Percentiles rank a stretch among this genome's conserved stretches.
These are phyloP conservation scores for Pyrocephalus nanus DNA, from an alignment of 2,797 vertebrate species.

Conservation along the genomic window DNA sequence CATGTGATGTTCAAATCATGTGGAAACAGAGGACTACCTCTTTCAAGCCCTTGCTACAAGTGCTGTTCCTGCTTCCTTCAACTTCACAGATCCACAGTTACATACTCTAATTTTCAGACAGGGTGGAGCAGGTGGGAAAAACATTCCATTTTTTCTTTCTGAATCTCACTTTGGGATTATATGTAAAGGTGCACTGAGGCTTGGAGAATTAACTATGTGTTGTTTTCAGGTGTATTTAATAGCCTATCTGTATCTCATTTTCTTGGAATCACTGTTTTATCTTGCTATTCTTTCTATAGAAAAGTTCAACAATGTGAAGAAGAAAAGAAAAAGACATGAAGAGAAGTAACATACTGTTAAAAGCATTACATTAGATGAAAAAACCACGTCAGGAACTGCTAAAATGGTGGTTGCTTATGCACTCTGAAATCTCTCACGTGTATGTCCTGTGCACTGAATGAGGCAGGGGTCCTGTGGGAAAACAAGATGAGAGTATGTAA, in stretches of 20 bases:
- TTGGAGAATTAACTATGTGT: background rate
- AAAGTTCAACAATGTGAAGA: background rate
- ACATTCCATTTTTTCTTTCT: background rate
- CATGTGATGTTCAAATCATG: background rate
- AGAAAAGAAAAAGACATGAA: background rate
- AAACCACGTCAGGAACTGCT: background rate
- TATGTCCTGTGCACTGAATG: conserved; percentile 18
- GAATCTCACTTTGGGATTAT: background rate
- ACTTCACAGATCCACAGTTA: background rate
- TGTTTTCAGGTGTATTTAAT: conserved; percentile 5
- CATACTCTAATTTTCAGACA: background rate
- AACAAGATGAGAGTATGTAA: conserved; percentile 64
- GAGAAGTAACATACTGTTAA: background rate
- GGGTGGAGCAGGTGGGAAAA: background rate
- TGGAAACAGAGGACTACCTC: background rate
- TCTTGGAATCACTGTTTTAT: background rate
- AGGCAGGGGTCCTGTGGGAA: conserved; percentile 56
- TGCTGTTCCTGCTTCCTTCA: background rate
- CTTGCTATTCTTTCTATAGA: background rate
- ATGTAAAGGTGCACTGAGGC: background rate
- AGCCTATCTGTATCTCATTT: background rate
- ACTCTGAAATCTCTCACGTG: conserved; percentile 44
- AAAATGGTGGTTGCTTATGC: conserved; percentile 1
- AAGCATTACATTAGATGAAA: background rate
- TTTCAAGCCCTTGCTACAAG: background rate